Conservation (phyloP, 2,113 vertebrate species). For the Erythrocercus mccallii region DNA sequence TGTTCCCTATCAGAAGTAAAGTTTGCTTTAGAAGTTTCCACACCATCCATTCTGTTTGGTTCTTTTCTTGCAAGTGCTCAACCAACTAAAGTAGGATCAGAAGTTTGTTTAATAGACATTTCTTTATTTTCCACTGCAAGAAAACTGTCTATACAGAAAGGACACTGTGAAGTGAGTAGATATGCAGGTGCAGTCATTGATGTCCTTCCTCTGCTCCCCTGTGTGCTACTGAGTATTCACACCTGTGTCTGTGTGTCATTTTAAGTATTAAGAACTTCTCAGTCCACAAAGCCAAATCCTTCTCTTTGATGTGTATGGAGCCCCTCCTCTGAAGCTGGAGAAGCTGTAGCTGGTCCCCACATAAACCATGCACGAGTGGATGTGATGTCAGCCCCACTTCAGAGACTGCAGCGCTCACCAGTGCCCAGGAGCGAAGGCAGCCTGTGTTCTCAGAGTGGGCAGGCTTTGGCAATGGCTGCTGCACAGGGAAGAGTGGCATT, state of each 20-base stretch:
- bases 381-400: background rate
- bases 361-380: fast-evolving
- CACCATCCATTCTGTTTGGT: background rate
- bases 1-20: background rate
- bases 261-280: slow-evolving; percentile 18
- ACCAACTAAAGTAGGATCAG: background rate
- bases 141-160: background rate
- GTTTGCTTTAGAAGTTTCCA: background rate
- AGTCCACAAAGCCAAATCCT: background rate
- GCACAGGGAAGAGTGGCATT: background rate
- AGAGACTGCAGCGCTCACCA: background rate
- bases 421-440: background rate
- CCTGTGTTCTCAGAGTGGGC: background rate
- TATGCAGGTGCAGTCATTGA: background rate
- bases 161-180: background rate
- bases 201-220: background rate
- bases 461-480: background rate
- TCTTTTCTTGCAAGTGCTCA: background rate
- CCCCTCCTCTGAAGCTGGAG: background rate
- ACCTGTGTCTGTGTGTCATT: background rate
- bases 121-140: background rate
- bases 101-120: slow-evolving; percentile 10
- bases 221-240: background rate
- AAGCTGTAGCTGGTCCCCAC: background rate
- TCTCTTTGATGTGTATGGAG: background rate